A percentile compares a stretch with the other conserved stretches of the same genome.
Evolutionary conservation across 2,888 invertebrate species (phyloP).

Genomic region (Azorinus chamasolen): DNA sequence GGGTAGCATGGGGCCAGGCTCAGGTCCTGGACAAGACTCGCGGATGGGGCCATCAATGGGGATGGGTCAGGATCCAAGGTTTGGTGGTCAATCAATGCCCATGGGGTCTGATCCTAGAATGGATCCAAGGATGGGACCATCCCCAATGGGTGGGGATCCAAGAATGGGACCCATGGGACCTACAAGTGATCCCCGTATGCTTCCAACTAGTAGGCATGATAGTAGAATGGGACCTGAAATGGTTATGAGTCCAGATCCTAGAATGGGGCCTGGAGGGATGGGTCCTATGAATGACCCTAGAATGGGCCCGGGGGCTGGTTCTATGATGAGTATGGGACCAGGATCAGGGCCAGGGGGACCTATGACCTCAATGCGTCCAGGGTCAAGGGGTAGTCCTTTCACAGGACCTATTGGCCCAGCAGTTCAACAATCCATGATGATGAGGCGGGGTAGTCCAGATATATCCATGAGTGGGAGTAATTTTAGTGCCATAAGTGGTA

Average conservation of each 20-base stretch:
- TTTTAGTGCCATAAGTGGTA: slow-evolving; percentile 56
- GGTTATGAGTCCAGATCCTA: slow-evolving; percentile 55
- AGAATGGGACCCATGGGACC: slow-evolving; percentile 54
- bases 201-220: slow-evolving; percentile 30
- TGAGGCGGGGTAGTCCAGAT: slow-evolving; percentile 58
- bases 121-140: slow-evolving; percentile 59
- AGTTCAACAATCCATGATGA: slow-evolving; percentile 67
- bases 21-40: slow-evolving; percentile 47
- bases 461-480: slow-evolving; percentile 45
- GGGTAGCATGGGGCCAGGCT: slow-evolving; percentile 61
- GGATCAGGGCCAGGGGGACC: slow-evolving; percentile 55
- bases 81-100: slow-evolving; percentile 38
- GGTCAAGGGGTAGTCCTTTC: slow-evolving; percentile 62
- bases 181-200: slow-evolving; percentile 61
- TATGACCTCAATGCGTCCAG: slow-evolving; percentile 65
- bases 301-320: slow-evolving; percentile 56
- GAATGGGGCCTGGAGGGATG: slow-evolving; percentile 57
- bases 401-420: slow-evolving; percentile 64
- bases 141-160: slow-evolving; percentile 55
- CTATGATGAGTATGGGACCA: slow-evolving; percentile 67
- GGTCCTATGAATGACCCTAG: slow-evolving; percentile 70
- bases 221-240: slow-evolving; percentile 40
- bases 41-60: slow-evolving; percentile 51
- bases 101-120: slow-evolving; percentile 53
- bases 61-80: slow-evolving; percentile 58